Evolutionary conservation across 1,140 invertebrate genomes (phyloP).

Genomic region (Drosophila ananassae): DNA sequence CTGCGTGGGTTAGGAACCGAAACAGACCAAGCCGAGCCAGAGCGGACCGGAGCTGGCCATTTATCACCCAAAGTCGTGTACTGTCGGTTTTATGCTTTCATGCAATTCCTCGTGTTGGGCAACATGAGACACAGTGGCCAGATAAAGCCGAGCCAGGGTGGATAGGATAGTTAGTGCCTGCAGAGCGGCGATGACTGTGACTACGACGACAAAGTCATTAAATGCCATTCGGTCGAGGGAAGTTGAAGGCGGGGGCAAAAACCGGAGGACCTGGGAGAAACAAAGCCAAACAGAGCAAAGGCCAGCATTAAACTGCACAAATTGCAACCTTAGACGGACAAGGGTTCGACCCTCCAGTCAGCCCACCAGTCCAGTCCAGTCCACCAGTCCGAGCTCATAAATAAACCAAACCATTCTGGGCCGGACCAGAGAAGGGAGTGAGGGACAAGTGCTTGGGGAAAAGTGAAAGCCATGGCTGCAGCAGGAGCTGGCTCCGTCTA

Average conservation of each 20-base stretch:
- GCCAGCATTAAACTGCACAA: conserved; percentile 81
- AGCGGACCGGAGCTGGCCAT: conserved; percentile 56
- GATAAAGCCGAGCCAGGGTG: conserved; percentile 33
- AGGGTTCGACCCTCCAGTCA: conserved; percentile 27
- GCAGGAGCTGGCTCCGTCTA: conserved; percentile 19
- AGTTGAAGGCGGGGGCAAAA: background rate
- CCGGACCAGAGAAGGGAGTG: background rate
- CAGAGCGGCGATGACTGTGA: conserved; percentile 27
- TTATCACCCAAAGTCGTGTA: conserved; percentile 82
- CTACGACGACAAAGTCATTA: conserved; percentile 79
- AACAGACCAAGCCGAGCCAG: background rate
- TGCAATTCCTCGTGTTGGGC: conserved; percentile 77
- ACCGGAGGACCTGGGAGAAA: conserved; percentile 10
- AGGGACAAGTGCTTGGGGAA: conserved; percentile 64
- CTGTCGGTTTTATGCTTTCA: conserved; percentile 82
- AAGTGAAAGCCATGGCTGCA: conserved; percentile 50
- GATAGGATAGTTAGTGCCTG: conserved; percentile 43
- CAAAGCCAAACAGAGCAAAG: conserved; percentile 63
- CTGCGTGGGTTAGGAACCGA: conserved; percentile 21
- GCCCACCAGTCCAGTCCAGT: conserved; percentile 22
- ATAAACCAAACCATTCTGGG: conserved; percentile 47
- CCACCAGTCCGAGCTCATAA: conserved; percentile 68
- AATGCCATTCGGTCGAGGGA: conserved; percentile 43
- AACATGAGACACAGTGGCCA: conserved; percentile 65
- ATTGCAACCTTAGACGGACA: conserved; percentile 73